Evolutionary conservation across 2,797 vertebrate genomes (phyloP).

Genomic region (Chelidonichthys spinosus): DNA sequence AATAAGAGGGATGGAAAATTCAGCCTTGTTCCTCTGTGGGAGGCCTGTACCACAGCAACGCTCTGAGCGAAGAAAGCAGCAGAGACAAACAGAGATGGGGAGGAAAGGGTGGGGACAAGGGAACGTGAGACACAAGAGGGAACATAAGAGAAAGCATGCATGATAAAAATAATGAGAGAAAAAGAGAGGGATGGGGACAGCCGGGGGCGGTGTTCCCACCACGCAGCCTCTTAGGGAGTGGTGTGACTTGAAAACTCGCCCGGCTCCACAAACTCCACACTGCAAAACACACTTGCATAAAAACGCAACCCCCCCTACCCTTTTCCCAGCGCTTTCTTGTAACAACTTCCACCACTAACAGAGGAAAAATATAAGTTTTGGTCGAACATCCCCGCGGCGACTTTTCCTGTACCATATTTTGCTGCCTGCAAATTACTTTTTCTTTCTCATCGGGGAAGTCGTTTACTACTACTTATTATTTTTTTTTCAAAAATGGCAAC

Average conservation of each 20-base stretch:
- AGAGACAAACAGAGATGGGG: conserved; percentile 70
- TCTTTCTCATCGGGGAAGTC: conserved; percentile 34
- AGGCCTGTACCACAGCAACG: conserved; percentile 69
- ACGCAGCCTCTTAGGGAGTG: conserved; percentile 77
- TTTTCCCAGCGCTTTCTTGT: conserved; percentile 43
- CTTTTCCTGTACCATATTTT: conserved; percentile 37
- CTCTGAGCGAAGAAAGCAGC: conserved; percentile 73
- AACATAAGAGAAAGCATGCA: conserved; percentile 67
- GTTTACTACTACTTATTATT: conserved; percentile 20
- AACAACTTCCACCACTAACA: conserved; percentile 61
- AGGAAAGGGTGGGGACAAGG: conserved; percentile 69
- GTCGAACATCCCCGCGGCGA: conserved; percentile 51
- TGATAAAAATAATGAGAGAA: conserved; percentile 77
- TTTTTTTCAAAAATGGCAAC: conserved; percentile 10
- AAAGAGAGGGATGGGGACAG: conserved; percentile 72
- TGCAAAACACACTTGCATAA: conserved; percentile 56
- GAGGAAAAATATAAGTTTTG: conserved; percentile 55
- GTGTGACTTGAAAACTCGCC: conserved; percentile 72
- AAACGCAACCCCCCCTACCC: conserved; percentile 37
- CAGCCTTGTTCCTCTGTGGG: conserved; percentile 75
- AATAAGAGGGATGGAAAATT: conserved; percentile 72
- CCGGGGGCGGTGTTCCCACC: conserved; percentile 79
- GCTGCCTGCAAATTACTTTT: conserved; percentile 29
- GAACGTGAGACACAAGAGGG: conserved; percentile 65
- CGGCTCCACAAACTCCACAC: conserved; percentile 43